A percentile compares a stretch with the other conserved stretches of the same genome.
These are phyloP conservation scores for Pavo muticus DNA, from an alignment of 2,113 vertebrate species.

Conservation along the genomic window DNA sequence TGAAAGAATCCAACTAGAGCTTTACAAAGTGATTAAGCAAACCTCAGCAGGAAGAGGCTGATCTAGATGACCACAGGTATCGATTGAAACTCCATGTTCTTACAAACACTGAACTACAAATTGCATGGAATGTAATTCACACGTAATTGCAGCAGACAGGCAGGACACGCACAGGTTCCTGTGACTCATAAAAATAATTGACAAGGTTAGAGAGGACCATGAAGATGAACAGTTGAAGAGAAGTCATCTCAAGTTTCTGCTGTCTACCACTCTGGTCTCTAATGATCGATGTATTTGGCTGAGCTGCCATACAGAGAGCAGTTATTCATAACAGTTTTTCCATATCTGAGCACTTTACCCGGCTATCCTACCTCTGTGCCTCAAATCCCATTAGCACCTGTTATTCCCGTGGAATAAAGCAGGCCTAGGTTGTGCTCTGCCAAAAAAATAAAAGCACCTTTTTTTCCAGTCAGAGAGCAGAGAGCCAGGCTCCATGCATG, in stretches of 20 bases:
- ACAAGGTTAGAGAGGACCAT: background rate
- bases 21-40: background rate
- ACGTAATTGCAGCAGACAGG: background rate
- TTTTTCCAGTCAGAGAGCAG: fast-evolving
- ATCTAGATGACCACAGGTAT: background rate
- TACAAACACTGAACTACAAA: background rate
- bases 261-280: background rate
- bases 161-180: background rate
- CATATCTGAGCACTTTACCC: background rate
- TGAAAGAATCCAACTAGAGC: background rate
- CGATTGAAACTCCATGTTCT: background rate
- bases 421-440: background rate
- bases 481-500: background rate
- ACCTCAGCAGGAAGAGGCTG: background rate
- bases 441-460: background rate
- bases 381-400: background rate
- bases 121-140: fast-evolving
- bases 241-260: background rate
- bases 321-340: background rate
- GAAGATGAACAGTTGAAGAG: background rate
- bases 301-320: background rate
- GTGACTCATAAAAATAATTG: background rate
- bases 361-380: background rate
- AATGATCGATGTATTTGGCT: background rate
- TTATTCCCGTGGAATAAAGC: background rate